Evolutionary conservation across 2,113 vertebrate species (phyloP), one percentile per base, ranked within the genome.

Genomic region (Nothobranchius furzeri): DNA sequence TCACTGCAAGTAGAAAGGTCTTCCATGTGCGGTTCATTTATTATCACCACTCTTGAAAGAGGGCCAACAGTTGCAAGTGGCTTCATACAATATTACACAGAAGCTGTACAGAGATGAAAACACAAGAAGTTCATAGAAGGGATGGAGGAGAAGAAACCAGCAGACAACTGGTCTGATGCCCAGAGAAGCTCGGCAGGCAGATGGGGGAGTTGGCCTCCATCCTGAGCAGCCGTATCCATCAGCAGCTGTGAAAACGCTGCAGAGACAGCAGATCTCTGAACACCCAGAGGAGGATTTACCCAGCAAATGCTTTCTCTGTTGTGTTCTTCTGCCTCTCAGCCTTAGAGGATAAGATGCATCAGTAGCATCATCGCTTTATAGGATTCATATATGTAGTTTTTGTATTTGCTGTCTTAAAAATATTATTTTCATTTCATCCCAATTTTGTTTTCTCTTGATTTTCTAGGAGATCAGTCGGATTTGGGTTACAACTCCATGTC

Each of bases 391-490:
- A 35, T 30, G 36, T 1, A 37, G 4, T 9, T 6, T 58, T 48
- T 66, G 0, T 45, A 2, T 14, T 48, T 11, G 6, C 7, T 11
- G 25, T 40, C 20, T 3, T 42, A 14, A 45, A 3, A 12, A 48
- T 8, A 50, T 30, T 61, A 0, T 60, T 12, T 25, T 11, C 30
- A 7, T 55, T 45, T 54, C 36, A 48, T 20, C 7, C 4, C 61
- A 15, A 3, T 8, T 51, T 10, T 52, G 9, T 64, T n/a, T 67
- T 3, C 30, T 70, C 7, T 25, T 69, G 43, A 47, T 67, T 68
- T 70, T 71, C 25, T 9, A 98, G 97, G 94, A 68, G 95, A 94
- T 50, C 95, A 94, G 79, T 93, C 96, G 73, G 96, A 98, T 84
- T 77, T 95, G 76, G 95, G 95, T 58, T 97, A 92, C 71, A 96